Conservation (phyloP, 2,797 vertebrate species). For the Phalanger gymnotis region DNA sequence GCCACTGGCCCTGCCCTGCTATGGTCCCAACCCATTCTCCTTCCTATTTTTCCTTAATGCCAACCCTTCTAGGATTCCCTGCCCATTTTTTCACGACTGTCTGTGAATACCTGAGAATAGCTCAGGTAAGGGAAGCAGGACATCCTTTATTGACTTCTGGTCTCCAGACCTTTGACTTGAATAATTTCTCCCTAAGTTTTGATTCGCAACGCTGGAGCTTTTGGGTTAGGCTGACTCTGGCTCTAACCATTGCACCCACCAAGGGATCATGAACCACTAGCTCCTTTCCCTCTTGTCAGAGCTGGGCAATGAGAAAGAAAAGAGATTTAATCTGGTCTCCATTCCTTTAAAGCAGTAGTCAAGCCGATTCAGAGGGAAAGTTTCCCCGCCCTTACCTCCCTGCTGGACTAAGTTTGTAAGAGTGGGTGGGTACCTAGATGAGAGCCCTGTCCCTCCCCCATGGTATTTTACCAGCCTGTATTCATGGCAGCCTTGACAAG, state of each 20-base stretch:
- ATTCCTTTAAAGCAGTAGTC: constrained; percentile 48
- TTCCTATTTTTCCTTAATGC: background rate
- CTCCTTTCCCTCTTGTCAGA: constrained; percentile 70
- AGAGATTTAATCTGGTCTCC: constrained; percentile 40
- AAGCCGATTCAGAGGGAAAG: constrained; percentile 43
- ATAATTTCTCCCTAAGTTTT: constrained; percentile 81
- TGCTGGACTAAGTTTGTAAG: background rate
- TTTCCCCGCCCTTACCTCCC: background rate
- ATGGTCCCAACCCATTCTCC: background rate
- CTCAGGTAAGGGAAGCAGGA: constrained; percentile 61
- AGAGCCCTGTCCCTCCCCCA: background rate
- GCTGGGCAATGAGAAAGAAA: constrained; percentile 52
- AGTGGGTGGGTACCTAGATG: background rate
- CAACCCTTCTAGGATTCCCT: background rate
- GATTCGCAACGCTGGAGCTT: constrained; percentile 82
- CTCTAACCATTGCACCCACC: constrained; percentile 64
- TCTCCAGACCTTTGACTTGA: constrained; percentile 83
- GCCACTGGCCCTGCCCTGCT: background rate
- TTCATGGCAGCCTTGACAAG: background rate
- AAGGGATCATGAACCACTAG: constrained; percentile 73
- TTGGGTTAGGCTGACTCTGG: constrained; percentile 75
- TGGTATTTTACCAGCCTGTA: background rate
- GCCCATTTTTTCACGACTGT: constrained; percentile 35
- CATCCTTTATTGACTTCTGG: constrained; percentile 81
- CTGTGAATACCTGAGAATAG: constrained; percentile 79